Evolutionary conservation across 1,140 invertebrate species (phyloP), one percentile per base, ranked within the genome.

Genomic region (Heliconius nattereri): DNA sequence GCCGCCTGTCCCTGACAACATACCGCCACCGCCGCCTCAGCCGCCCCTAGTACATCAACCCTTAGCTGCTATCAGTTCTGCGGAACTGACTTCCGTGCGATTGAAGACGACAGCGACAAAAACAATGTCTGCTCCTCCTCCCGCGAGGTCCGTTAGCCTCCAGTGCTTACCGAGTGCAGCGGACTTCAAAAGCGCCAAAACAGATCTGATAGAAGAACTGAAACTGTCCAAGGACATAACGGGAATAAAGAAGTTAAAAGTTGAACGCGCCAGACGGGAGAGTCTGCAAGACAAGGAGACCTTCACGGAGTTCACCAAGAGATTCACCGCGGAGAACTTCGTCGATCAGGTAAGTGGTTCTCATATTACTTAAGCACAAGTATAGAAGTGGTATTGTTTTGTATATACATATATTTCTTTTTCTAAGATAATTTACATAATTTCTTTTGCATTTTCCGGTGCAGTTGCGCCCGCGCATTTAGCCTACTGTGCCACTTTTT

Each of bases 161-260:
- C 96, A 96, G 87, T 96, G 96, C 85, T 85, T 97, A n/a, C 95
- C 94, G 23, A 92, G 92, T 92, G 97, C 96, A 78, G 96, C 95
- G 11, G 96, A 97, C n/a, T 97, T 97, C 91, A 95, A 96, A 84
- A 95, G 95, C 57, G 96, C 96, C 79, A 98, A 98, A 90, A 97
- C 97, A 20, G 98, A 98, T 89, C 92, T 98, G 29, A 98, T 98
- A 73, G 98, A 98, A 26, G 98, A 98, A 89, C 89, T 98, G 54
- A 98, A 98, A 92, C 96, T 97, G 93, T 98, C 98, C 1, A 98
- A 97, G 91, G 97, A 98, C 86, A 98, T 98, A 73, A 96, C 97
- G 0, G 98, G 98, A 2, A 98, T 98, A 54, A 98, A 97, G 90
- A 98, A 98, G 90, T 93, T 98, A 94, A 98, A 98, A 93, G 97